A percentile compares a stretch with the other conserved stretches of the same genome.
These are phyloP conservation scores for Argya squamiceps DNA, from an alignment of 2,797 vertebrate genomes.

Conservation along the genomic window DNA sequence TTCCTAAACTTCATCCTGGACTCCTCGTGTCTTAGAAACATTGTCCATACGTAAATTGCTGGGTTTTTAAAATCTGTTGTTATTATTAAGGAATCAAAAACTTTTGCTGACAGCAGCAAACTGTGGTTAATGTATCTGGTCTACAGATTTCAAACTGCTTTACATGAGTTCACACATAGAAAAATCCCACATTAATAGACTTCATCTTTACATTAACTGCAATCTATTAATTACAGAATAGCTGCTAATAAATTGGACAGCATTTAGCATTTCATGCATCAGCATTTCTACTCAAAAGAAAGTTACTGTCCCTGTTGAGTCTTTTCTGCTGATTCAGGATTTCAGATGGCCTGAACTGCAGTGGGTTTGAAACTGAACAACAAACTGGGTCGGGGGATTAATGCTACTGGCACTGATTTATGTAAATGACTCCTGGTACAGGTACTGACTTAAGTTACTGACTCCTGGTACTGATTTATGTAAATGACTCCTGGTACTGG, in stretches of 20 bases:
- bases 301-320: background rate
- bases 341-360: background rate
- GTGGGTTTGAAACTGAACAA: background rate
- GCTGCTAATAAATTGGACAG: background rate
- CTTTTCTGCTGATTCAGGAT: background rate
- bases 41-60: background rate
- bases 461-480: background rate
- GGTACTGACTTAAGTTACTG: background rate
- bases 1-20: background rate
- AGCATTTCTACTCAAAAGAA: background rate
- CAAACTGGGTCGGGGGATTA: background rate
- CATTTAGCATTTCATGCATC: background rate
- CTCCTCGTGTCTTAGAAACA: background rate
- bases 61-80: background rate
- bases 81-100: background rate
- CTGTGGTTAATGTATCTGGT: background rate
- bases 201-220: background rate
- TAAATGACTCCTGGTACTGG: background rate
- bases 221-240: background rate
- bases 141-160: background rate
- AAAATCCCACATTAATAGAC: background rate
- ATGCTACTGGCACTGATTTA: background rate
- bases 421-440: too few relatives aligned
- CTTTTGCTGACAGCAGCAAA: background rate
- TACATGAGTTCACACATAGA: background rate